Evolutionary conservation across 1,140 invertebrate genomes (phyloP).

Genomic region (Schlechtendalia chinensis): DNA sequence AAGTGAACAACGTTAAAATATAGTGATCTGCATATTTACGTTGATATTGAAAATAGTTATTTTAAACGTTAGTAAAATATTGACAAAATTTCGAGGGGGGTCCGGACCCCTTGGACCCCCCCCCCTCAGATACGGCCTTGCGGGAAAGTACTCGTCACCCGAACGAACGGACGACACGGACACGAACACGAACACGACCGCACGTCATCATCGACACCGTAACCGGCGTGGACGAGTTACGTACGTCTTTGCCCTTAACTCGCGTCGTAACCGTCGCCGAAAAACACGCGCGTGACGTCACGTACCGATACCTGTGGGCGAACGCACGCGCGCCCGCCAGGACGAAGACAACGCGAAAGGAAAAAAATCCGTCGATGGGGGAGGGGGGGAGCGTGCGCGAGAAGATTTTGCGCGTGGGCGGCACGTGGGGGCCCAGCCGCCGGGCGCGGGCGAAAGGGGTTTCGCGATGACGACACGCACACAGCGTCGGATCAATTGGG

Average conservation of each 20-base stretch:
- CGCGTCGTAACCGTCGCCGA: no score
- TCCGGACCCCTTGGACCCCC: no score
- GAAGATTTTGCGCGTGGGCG: slow-evolving; percentile 23
- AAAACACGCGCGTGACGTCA: not conserved
- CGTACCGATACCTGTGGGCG: no score
- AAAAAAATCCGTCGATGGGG: not conserved
- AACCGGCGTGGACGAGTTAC: not conserved
- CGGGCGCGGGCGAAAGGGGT: slow-evolving; percentile 7
- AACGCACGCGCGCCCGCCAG: not conserved
- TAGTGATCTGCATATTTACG: no score
- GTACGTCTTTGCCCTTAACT: no score
- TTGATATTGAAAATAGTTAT: no score
- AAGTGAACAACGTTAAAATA: no score
- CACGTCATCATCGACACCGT: not conserved
- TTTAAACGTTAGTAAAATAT: no score
- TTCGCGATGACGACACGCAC: slow-evolving; percentile 33
- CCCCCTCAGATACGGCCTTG: no score
- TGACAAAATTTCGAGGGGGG: no score
- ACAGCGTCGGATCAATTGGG: slow-evolving; percentile 40
- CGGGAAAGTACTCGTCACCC: no score
- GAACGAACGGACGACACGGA: no score
- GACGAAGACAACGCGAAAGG: slow-evolving; percentile 8
- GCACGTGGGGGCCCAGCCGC: slow-evolving; percentile 32
- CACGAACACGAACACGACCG: not conserved
- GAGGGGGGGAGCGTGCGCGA: not conserved